Conservation (phyloP, 2,888 invertebrate species). For the Drosophila limbata region DNA sequence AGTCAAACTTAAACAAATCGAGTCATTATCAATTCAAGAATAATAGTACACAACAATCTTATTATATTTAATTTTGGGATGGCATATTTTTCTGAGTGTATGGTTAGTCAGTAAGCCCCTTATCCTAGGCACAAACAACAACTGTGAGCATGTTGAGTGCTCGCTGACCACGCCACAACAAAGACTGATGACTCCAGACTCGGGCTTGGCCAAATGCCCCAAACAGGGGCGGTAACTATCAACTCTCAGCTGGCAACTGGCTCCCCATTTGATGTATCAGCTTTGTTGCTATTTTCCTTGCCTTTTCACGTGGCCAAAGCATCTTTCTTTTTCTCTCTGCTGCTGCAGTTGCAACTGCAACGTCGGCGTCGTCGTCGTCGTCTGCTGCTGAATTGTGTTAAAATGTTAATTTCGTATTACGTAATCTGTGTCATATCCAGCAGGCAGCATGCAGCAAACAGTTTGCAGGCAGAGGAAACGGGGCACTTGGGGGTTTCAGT, state of each 20-base stretch:
- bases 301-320: constrained; percentile 23
- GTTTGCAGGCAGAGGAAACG: not conserved
- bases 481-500: constrained; percentile 25
- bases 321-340: constrained; percentile 39
- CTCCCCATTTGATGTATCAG: constrained; percentile 42
- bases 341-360: constrained; percentile 36
- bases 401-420: constrained; percentile 80
- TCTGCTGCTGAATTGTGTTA: constrained; percentile 75
- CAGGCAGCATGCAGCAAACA: constrained; percentile 48
- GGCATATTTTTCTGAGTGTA: not conserved
- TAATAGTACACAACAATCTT: too few species aligned
- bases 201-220: constrained; percentile 41
- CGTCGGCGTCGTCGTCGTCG: constrained; percentile 9
- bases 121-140: constrained; percentile 33
- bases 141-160: constrained; percentile 22
- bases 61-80: too few species aligned
- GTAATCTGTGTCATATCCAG: constrained; percentile 81
- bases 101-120: constrained; percentile 31
- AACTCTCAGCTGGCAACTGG: constrained; percentile 19
- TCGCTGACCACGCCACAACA: constrained; percentile 62
- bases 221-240: constrained; percentile 19
- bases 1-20: too few species aligned
- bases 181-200: constrained; percentile 61
- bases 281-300: constrained; percentile 21
- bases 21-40: too few species aligned